phyloP scores from a whole-genome alignment of 92 coral and sea anemone species.

The Umimayanthus chanpuru region DNA sequence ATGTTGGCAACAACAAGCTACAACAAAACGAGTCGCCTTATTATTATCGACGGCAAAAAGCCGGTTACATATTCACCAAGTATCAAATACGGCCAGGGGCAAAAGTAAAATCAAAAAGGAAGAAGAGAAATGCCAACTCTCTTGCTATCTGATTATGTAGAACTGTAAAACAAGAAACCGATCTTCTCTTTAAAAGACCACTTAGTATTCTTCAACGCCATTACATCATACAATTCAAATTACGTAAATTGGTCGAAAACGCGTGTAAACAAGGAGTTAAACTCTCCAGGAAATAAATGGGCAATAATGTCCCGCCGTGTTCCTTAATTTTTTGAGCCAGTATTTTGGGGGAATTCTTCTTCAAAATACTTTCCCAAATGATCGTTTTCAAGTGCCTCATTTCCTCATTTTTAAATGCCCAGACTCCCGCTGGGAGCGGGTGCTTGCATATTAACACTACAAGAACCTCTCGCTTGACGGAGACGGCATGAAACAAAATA shows the following conservation, averaged over 20 bases:
- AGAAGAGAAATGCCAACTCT: background rate
- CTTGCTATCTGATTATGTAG: background rate
- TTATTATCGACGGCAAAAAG: background rate
- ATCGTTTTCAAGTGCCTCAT: slow-evolving; percentile 27
- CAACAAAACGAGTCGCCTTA: background rate
- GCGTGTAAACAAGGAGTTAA: slow-evolving; percentile 8
- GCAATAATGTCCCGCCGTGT: slow-evolving; percentile 35
- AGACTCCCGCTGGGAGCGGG: slow-evolving; percentile 35
- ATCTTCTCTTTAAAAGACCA: slow-evolving; percentile 15
- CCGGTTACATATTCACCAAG: background rate
- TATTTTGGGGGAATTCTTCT: slow-evolving; percentile 16
- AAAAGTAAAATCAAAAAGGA: background rate
- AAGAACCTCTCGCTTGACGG: background rate
- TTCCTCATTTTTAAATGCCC: slow-evolving; percentile 37
- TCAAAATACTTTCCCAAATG: slow-evolving; percentile 24
- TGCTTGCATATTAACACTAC: slow-evolving; percentile 5
- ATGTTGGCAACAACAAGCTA: background rate
- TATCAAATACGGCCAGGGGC: background rate
- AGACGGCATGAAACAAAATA: background rate
- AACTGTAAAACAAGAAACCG: background rate
- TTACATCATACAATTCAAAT: slow-evolving; percentile 36
- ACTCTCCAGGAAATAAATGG: slow-evolving; percentile 41
- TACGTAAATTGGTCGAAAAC: slow-evolving; percentile 6
- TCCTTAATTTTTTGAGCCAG: slow-evolving; percentile 18
- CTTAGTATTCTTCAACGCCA: slow-evolving; percentile 7